Base-by-base conservation (phyloP, 1,140 invertebrate genomes). In the Brachionus paranguensis region DNA sequence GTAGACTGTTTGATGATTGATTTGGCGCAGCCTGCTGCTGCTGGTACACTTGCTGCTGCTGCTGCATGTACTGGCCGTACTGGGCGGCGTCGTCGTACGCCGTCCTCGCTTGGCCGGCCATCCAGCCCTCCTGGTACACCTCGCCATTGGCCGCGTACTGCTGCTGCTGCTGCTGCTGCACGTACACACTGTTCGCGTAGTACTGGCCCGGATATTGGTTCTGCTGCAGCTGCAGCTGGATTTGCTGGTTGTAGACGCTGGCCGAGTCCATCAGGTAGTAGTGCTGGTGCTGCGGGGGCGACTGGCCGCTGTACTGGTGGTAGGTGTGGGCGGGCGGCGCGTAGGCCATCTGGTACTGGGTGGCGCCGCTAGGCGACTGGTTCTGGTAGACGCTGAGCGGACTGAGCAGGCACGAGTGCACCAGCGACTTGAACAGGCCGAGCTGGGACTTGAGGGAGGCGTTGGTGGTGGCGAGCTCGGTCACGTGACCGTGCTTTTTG, bases 221-320 rank as follows among this genome's bases (percentile, higher is more conserved):
- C 55, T 81, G 78, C 20, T 81, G 78, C 43, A 68, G 24, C 43
- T 81, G 78, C 8, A 64, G 29, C 20, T 81, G 78, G 10, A 68
- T 81, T 27, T 81, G 78, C 37, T 81, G 78, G 50, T 81, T 81
- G 29, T 60, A 81, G 17, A 81, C 17, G 37, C 78, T 68, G 10
- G 78, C 55, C 29, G 78, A 60, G 29, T 81, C 60, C 60, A 81
- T 81, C 12, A 33, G 60, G 37, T 43, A 81, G n/a, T 79, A 47
- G 7, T 47, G 45, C 27, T 79, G 76, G 0, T 24, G 43, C 45
- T 79, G 76, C 1, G 27, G 76, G 0, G 41, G 74, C 14, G 47
- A 37, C 24, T 29, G 37, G 17, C 27, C n/a, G 20, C 50, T 53
- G 43, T n/a, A 47, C 43, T 50, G 29, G 20, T 78, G 76, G 11